Percentiles rank a stretch among this genome's conserved stretches.
Evolutionary conservation across 2,113 vertebrate species (phyloP).

Genomic region (Sander lucioperca): DNA sequence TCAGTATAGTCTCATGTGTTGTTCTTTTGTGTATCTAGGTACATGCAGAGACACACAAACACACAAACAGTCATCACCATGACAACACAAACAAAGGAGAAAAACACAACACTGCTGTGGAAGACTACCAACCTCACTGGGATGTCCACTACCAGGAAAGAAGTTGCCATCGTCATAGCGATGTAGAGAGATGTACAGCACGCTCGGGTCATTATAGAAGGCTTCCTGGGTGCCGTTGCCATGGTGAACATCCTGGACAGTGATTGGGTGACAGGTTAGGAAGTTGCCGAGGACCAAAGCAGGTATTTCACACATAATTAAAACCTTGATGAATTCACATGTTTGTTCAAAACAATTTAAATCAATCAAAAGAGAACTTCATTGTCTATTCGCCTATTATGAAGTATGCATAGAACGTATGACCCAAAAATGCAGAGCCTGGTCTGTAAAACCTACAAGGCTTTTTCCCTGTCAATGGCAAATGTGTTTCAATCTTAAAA

Average conservation of each 20-base stretch:
- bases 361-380: neutral
- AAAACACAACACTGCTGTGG: conserved; percentile 18
- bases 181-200: conserved; percentile 95
- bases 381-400: neutral
- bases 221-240: conserved; percentile 93
- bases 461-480: neutral
- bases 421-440: neutral
- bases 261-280: conserved; percentile 27
- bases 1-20: conserved; percentile 8
- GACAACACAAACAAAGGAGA: conserved; percentile 48
- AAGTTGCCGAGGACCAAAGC: neutral
- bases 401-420: neutral
- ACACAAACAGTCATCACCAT: conserved; percentile 23
- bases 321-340: neutral
- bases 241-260: conserved; percentile 92
- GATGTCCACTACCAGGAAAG: conserved; percentile 90
- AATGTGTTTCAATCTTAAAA: conserved; percentile 14
- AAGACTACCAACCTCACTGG: conserved; percentile 84
- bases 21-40: conserved; percentile 28
- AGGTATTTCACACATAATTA: neutral
- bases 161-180: conserved; percentile 92
- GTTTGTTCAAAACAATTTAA: neutral
- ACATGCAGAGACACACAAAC: conserved; percentile 13
- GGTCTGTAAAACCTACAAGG: conserved; percentile 1
- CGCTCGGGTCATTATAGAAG: conserved; percentile 91